Evolutionary conservation across 2,888 invertebrate species (phyloP).

Genomic region (Drosophila merina): DNA sequence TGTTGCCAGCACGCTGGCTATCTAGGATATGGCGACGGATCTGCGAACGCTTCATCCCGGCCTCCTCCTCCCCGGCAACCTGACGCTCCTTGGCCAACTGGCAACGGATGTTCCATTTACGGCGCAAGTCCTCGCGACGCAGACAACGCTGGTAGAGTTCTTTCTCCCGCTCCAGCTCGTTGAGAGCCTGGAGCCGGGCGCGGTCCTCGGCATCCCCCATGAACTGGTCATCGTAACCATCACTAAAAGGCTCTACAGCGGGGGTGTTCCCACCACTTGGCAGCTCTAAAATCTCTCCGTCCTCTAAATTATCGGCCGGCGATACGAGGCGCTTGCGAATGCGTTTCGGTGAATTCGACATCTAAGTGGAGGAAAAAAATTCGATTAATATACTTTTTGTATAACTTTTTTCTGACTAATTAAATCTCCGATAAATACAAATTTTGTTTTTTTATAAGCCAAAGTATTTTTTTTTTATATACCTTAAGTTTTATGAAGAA

Average conservation of each 20-base stretch:
- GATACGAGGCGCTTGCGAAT: not conserved
- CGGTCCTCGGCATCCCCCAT: constrained; percentile 33
- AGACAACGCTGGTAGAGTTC: constrained; percentile 33
- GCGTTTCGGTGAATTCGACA: not conserved
- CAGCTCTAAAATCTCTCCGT: constrained; percentile 26
- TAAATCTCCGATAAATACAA: no score
- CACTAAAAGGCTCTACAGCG: not conserved
- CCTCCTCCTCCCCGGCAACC: not conserved
- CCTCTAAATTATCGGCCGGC: constrained; percentile 27
- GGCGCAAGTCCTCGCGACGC: constrained; percentile 24
- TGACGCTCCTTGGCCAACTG: not conserved
- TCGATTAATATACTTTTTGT: no score
- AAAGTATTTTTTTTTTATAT: no score
- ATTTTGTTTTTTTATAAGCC: no score
- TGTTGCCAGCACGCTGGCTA: constrained; percentile 18
- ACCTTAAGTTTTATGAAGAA: no score
- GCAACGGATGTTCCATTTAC: constrained; percentile 21
- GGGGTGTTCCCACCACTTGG: not conserved
- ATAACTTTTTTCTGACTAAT: no score
- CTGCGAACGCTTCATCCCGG: constrained; percentile 24
- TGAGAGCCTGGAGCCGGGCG: constrained; percentile 10
- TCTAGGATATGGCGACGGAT: constrained; percentile 11
- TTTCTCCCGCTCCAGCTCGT: constrained; percentile 37
- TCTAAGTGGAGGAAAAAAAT: not conserved
- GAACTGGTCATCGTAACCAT: constrained; percentile 38